These are phyloP conservation scores for Pimpla rufipes DNA, from an alignment of 2,888 invertebrate genomes.

Conservation along the genomic window DNA sequence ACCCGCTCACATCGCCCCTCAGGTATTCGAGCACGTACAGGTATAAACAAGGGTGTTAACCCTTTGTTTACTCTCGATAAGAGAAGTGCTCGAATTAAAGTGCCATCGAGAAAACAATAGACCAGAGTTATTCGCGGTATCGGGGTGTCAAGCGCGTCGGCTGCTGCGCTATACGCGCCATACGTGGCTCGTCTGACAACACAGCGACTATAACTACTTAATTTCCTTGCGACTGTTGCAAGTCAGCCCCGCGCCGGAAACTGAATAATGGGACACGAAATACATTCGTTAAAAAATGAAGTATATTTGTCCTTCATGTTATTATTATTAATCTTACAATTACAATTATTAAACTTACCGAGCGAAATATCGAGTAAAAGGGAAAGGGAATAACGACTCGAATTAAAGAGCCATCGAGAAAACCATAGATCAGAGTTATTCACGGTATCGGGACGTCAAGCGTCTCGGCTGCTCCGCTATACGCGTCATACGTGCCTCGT, in stretches of 20 bases:
- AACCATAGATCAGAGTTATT: slow-evolving; percentile 19
- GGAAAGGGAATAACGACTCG: too few relatives aligned
- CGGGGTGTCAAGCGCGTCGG: neutral
- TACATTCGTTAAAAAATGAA: too few relatives aligned
- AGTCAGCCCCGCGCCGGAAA: neutral
- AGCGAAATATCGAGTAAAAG: too few relatives aligned
- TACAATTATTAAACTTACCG: too few relatives aligned
- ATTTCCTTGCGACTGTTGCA: neutral
- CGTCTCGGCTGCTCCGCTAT: neutral
- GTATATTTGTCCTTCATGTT: too few relatives aligned
- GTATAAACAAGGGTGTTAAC: neutral
- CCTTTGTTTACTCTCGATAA: slow-evolving; percentile 20
- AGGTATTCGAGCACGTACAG: too few relatives aligned
- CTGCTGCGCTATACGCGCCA: neutral
- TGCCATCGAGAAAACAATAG: slow-evolving; percentile 38
- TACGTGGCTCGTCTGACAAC: slow-evolving; percentile 35
- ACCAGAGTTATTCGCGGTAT: neutral
- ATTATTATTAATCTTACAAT: too few relatives aligned
- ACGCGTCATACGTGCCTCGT: slow-evolving; percentile 9
- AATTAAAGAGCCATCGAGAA: slow-evolving; percentile 33
- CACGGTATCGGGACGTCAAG: neutral
- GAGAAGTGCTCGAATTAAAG: slow-evolving; percentile 26
- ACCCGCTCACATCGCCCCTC: neutral
- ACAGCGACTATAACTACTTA: slow-evolving; percentile 27
- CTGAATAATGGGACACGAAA: too few relatives aligned